phyloP scores from a whole-genome alignment of 2,797 vertebrate species.

The Danionella dracula region DNA sequence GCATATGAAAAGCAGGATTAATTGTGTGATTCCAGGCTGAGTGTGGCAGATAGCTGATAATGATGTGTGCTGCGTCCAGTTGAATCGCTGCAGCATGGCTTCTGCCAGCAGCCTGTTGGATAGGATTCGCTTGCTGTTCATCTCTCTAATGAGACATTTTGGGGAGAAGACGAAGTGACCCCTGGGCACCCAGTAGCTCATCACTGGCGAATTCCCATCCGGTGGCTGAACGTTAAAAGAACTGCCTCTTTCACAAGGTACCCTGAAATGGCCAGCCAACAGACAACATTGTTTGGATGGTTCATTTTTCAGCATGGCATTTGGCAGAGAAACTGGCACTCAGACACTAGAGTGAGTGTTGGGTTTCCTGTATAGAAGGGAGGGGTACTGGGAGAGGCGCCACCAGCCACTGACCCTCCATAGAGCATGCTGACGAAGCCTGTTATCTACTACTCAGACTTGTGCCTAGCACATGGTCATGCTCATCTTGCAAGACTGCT shows the following conservation, averaged over 20 bases:
- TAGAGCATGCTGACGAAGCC: constrained; percentile 24
- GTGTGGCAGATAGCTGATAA: constrained; percentile 71
- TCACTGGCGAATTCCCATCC: constrained; percentile 59
- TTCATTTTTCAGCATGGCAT: constrained; percentile 61
- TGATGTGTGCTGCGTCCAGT: constrained; percentile 70
- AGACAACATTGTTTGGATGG: constrained; percentile 65
- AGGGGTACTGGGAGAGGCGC: constrained; percentile 8
- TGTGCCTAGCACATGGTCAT: constrained; percentile 35
- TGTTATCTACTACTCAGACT: constrained; percentile 38
- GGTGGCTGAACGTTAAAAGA: constrained; percentile 54
- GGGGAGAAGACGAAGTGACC: constrained; percentile 62
- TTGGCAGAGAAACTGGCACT: constrained; percentile 53
- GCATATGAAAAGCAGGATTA: constrained; percentile 63
- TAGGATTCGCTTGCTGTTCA: constrained; percentile 62
- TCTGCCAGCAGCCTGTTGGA: constrained; percentile 67
- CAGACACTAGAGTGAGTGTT: constrained; percentile 50
- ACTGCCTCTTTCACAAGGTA: constrained; percentile 56
- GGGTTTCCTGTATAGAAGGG: constrained; percentile 39
- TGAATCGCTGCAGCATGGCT: constrained; percentile 46
- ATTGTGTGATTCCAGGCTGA: constrained; percentile 63
- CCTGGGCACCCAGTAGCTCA: constrained; percentile 56
- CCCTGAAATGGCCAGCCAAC: constrained; percentile 62
- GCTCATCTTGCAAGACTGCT: constrained; percentile 29
- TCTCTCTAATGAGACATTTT: constrained; percentile 75
- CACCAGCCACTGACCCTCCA: constrained; percentile 32